Conservation (phyloP, 2,888 invertebrate species). For the Nomada hirtipes region DNA sequence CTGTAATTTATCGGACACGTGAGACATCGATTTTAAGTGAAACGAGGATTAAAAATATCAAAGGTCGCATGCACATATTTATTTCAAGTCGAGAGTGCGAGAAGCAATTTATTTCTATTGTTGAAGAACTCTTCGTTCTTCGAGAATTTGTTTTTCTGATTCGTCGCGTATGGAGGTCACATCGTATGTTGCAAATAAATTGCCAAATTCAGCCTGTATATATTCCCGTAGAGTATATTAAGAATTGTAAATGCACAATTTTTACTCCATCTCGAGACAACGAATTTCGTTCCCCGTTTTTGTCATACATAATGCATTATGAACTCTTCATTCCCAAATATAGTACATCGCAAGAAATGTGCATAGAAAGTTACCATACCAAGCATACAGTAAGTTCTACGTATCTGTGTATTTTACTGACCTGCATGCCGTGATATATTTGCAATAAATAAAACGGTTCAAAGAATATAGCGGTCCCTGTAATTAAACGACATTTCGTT, state of each 20-base stretch:
- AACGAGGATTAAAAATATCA: conserved; percentile 20
- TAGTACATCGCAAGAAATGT: background rate
- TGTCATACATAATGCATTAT: too few relatives aligned
- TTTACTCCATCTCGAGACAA: background rate
- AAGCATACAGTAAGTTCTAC: background rate
- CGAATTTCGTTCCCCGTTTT: background rate
- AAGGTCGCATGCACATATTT: background rate
- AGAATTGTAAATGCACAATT: background rate
- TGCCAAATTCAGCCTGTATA: background rate
- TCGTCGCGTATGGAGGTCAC: background rate
- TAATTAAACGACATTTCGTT: conserved; percentile 15
- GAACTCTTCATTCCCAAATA: too few relatives aligned
- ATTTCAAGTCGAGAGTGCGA: background rate
- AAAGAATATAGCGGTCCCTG: background rate
- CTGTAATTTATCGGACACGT: too few relatives aligned
- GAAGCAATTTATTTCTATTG: conserved; percentile 29
- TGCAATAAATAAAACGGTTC: conserved; percentile 14
- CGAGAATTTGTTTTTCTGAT: conserved; percentile 12
- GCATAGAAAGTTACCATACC: background rate
- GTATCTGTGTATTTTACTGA: background rate
- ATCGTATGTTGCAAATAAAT: conserved; percentile 11
- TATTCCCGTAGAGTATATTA: background rate
- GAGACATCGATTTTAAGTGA: too few relatives aligned
- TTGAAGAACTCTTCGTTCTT: background rate
- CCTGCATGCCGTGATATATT: background rate